Percentiles rank a stretch among this genome's conserved stretches.
phyloP scores from a whole-genome alignment of 2,888 invertebrate genomes.

The Geophilus truncorum region DNA sequence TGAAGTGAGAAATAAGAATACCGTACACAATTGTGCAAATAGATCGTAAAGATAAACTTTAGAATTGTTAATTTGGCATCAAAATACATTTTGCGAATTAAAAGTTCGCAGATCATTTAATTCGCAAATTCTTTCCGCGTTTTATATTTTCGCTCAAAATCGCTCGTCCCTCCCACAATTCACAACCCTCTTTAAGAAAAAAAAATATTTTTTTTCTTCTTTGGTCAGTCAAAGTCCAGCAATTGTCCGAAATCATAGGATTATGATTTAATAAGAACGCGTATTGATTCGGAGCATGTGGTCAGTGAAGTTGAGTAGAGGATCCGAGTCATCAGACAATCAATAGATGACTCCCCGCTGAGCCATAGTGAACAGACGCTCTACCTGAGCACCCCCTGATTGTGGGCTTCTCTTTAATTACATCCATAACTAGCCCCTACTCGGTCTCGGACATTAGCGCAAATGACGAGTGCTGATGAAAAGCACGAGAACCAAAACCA shows the following conservation, averaged over 20 bases:
- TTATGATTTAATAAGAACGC: constrained; percentile 23
- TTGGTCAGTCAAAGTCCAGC: no score
- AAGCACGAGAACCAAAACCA: neutral
- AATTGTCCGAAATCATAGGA: neutral
- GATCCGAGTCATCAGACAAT: constrained; percentile 18
- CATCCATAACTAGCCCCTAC: constrained; percentile 10
- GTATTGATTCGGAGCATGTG: constrained; percentile 22
- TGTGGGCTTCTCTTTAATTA: neutral
- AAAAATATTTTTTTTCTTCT: no score
- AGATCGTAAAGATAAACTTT: no score
- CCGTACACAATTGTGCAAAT: no score
- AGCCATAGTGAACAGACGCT: neutral
- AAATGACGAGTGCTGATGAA: neutral
- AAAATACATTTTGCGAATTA: no score
- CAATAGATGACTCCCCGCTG: constrained; percentile 25
- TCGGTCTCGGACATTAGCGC: constrained; percentile 4
- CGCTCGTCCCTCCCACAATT: no score
- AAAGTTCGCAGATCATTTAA: no score
- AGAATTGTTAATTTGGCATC: no score
- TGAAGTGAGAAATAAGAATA: no score
- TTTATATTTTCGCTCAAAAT: no score
- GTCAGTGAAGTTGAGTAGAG: neutral
- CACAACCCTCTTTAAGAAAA: no score
- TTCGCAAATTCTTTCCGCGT: no score
- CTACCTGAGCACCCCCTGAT: constrained; percentile 10